phyloP scores from a whole-genome alignment of 2,797 vertebrate genomes.

The Chelonia mydas region DNA sequence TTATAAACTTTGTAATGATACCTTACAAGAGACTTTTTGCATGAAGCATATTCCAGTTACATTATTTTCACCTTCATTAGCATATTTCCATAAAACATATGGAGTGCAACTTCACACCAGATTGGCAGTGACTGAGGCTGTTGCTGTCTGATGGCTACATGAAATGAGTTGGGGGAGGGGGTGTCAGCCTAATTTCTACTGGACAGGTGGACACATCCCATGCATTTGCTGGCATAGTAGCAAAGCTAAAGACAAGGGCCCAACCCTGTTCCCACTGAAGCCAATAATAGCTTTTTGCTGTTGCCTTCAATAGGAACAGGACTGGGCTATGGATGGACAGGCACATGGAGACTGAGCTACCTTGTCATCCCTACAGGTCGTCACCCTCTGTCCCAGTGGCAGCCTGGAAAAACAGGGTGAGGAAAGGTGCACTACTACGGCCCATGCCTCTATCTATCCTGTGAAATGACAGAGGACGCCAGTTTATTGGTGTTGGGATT shows the following conservation, averaged over 20 bases:
- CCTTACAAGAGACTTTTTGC: too few species aligned
- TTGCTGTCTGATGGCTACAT: slow-evolving; percentile 51
- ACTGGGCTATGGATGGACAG: neutral
- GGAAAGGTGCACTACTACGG: neutral
- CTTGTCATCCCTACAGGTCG: slow-evolving; percentile 15
- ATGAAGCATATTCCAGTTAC: too few species aligned
- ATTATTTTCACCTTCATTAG: too few species aligned
- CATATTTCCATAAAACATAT: too few species aligned
- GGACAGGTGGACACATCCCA: slow-evolving; percentile 21
- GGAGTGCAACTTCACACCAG: neutral
- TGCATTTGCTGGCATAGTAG: slow-evolving; percentile 39
- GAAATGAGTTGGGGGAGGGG: slow-evolving; percentile 42
- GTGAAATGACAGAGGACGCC: slow-evolving; percentile 27
- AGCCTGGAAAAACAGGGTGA: slow-evolving; percentile 27
- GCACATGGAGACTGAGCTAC: neutral
- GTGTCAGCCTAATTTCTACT: slow-evolving; percentile 39
- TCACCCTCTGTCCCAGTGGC: neutral
- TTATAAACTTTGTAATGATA: too few species aligned
- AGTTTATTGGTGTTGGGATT: slow-evolving; percentile 26
- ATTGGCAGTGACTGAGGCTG: slow-evolving; percentile 55
- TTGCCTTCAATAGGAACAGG: slow-evolving; percentile 27
- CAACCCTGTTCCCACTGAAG: neutral
- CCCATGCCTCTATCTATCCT: slow-evolving; percentile 54
- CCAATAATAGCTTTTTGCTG: neutral
- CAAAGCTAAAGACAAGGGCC: slow-evolving; percentile 31